Conservation (phyloP, 2,888 invertebrate species). For the Phengaris arion region DNA sequence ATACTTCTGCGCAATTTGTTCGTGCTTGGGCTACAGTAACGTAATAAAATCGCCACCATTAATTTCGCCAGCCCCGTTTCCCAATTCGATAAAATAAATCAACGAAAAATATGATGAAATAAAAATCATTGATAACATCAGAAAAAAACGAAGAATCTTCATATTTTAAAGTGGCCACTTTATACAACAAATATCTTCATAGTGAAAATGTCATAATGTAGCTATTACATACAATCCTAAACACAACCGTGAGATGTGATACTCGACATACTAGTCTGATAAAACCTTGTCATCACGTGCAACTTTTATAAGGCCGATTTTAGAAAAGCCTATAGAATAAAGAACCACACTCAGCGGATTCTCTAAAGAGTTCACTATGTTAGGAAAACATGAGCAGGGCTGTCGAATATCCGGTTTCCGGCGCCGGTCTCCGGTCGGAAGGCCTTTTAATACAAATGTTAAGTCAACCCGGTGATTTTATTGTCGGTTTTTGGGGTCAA, state of each 20-base stretch:
- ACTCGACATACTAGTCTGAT: not conserved
- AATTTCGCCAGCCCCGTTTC: too few species aligned
- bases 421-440: constrained; percentile 22
- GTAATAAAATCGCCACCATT: too few species aligned
- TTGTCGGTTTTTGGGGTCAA: not conserved
- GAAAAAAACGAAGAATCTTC: too few species aligned
- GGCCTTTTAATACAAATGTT: constrained; percentile 4
- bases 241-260: not conserved
- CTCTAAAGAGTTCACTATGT: constrained; percentile 25
- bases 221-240: too few species aligned
- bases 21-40: too few species aligned
- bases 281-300: not conserved
- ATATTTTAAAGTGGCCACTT: not conserved
- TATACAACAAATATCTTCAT: not conserved
- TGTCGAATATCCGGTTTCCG: constrained; percentile 28
- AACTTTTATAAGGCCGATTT: constrained; percentile 17
- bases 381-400: constrained; percentile 28
- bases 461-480: constrained; percentile 17
- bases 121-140: too few species aligned
- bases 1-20: too few species aligned
- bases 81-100: too few species aligned
- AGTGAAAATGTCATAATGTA: not conserved
- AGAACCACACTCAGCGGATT: constrained; percentile 28
- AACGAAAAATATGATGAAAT: too few species aligned
- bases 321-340: constrained; percentile 20